These are phyloP conservation scores for Holothuria scabra DNA, from an alignment of 53 echinoderm and acorn worm genomes.

Conservation along the genomic window DNA sequence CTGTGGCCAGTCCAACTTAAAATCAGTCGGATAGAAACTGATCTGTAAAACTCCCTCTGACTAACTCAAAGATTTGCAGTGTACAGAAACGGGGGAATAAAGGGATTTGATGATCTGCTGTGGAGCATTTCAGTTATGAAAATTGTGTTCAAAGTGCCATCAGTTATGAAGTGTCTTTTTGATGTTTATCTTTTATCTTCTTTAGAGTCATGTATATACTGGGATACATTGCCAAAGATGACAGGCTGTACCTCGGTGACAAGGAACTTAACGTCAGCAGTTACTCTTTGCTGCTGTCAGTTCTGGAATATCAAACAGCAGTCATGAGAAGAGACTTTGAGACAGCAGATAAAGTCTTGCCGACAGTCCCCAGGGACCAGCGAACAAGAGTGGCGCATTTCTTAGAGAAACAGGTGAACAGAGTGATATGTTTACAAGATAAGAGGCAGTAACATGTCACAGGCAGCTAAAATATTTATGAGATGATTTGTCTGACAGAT, in stretches of 20 bases:
- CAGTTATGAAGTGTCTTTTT: too few relatives aligned
- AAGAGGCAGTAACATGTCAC: background rate
- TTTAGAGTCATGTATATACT: conserved; percentile 93
- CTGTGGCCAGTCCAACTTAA: too few relatives aligned
- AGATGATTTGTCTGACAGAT: too few relatives aligned
- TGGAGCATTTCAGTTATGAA: too few relatives aligned
- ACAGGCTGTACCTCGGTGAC: conserved; percentile 97
- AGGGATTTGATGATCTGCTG: too few relatives aligned
- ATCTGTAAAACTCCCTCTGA: too few relatives aligned
- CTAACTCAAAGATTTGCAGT: background rate
- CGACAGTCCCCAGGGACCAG: conserved; percentile 93
- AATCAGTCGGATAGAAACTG: too few relatives aligned
- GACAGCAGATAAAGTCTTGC: conserved; percentile 97
- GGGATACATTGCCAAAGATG: conserved; percentile 98
- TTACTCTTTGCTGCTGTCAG: conserved; percentile 90
- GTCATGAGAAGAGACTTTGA: conserved; percentile 98
- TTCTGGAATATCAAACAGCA: conserved; percentile 97
- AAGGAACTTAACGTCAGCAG: conserved; percentile 97
- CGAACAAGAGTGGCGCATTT: conserved; percentile 98
- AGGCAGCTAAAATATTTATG: too few relatives aligned
- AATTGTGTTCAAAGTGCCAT: too few relatives aligned
- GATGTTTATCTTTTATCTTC: too few relatives aligned
- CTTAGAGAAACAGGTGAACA: conserved; percentile 90
- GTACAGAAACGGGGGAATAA: too few relatives aligned
- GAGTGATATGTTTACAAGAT: background rate